Evolutionary conservation across 2,888 invertebrate genomes (phyloP).

Genomic region (Cataglyphis altisquamis): DNA sequence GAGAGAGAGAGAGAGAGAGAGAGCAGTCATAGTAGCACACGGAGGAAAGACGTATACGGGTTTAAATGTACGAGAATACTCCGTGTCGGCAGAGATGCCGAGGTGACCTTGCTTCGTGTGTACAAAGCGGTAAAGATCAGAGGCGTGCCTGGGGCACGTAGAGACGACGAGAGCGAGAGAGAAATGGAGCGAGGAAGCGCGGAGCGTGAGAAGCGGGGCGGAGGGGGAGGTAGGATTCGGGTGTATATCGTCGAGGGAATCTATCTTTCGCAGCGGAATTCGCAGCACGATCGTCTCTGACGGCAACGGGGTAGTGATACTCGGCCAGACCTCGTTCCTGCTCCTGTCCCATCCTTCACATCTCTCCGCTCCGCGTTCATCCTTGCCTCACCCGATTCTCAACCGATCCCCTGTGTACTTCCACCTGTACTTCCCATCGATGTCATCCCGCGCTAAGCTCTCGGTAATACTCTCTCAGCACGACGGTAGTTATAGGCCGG

Average conservation of each 20-base stretch:
- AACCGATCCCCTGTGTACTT: conserved; percentile 58
- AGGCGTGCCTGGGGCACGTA: conserved; percentile 73
- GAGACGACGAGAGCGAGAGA: not conserved
- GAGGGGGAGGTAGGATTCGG: conserved; percentile 25
- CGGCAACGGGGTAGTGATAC: conserved; percentile 83
- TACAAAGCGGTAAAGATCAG: conserved; percentile 78
- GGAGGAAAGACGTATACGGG: not conserved
- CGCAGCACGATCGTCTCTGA: conserved; percentile 84
- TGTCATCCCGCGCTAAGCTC: conserved; percentile 73
- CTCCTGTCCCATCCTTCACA: conserved; percentile 22
- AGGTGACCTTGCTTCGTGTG: conserved; percentile 48
- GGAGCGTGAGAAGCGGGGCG: conserved; percentile 39
- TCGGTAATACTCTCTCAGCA: conserved; percentile 70
- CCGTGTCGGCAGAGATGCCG: conserved; percentile 7
- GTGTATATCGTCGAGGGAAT: conserved; percentile 77
- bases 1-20: too few species aligned
- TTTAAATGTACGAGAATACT: conserved; percentile 4
- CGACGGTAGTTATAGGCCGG: conserved; percentile 64
- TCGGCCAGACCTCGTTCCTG: conserved; percentile 63
- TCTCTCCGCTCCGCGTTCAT: conserved; percentile 23
- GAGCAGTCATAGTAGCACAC: not conserved
- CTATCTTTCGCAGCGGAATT: conserved; percentile 80
- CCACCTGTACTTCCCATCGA: conserved; percentile 57
- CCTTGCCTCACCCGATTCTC: conserved; percentile 55
- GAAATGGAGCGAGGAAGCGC: conserved; percentile 33